Evolutionary conservation across 2,113 vertebrate species (phyloP).

Genomic region (Herpetotheres cachinnans): DNA sequence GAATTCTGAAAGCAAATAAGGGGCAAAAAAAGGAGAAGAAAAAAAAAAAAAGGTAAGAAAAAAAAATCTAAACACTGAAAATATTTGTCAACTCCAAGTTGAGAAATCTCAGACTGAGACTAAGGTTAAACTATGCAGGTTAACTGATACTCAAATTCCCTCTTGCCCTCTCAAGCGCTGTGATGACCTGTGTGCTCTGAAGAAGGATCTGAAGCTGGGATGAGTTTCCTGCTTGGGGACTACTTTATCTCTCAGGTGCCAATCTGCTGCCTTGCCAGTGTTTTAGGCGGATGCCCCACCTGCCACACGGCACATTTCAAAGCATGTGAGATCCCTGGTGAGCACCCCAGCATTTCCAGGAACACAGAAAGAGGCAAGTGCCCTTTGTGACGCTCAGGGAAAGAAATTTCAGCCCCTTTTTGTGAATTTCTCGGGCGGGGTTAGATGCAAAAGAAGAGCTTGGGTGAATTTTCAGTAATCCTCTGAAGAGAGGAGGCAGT

Average conservation of each 20-base stretch:
- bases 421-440: rapidly evolving
- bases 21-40: too few species aligned
- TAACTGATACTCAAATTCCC: not conserved
- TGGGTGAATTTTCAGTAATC: not conserved
- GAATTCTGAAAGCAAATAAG: not conserved
- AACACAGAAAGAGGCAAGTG: not conserved
- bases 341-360: too few species aligned
- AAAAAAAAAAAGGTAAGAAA: not conserved
- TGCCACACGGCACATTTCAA: not conserved
- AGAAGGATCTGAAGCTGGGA: not conserved
- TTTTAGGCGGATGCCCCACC: not conserved
- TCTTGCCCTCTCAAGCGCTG: not conserved
- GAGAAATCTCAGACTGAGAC: not conserved
- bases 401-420: not conserved
- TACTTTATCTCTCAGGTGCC: not conserved
- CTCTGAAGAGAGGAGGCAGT: not conserved
- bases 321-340: not conserved
- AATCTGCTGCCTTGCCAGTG: not conserved
- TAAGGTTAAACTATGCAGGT: not conserved
- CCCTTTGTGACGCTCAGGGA: not conserved
- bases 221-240: not conserved
- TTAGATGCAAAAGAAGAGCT: not conserved
- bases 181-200: not conserved
- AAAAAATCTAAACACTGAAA: not conserved
- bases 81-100: not conserved